Evolutionary conservation across 2,888 invertebrate species (phyloP).

Genomic region (Hylaea fasciaria): DNA sequence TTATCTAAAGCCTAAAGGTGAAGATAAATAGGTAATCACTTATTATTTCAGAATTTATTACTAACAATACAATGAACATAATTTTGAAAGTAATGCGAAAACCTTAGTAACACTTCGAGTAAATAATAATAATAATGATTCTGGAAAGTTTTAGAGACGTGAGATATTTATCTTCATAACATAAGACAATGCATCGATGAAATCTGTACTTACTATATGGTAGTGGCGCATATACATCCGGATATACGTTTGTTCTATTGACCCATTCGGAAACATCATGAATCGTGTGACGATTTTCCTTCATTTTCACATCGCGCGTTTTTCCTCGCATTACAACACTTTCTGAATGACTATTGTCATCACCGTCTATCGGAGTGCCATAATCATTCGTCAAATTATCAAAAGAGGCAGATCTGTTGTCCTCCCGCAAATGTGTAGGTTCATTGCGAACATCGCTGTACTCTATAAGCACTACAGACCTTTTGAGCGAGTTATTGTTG

Average conservation of each 20-base stretch:
- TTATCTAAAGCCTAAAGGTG: no score
- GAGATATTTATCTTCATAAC: not conserved
- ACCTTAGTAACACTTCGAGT: no score
- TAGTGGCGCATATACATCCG: conserved; percentile 90
- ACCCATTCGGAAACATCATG: conserved; percentile 74
- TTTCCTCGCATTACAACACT: conserved; percentile 56
- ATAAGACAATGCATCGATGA: conserved; percentile 1
- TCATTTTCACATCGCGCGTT: conserved; percentile 48
- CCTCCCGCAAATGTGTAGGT: conserved; percentile 14
- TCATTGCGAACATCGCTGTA: conserved; percentile 33
- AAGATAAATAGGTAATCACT: not conserved
- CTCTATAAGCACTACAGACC: conserved; percentile 35
- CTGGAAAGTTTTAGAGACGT: not conserved
- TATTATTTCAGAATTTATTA: not conserved
- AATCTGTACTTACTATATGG: conserved; percentile 89
- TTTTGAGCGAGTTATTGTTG: conserved; percentile 29
- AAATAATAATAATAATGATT: not conserved
- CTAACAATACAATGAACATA: no score
- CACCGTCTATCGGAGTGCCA: conserved; percentile 37
- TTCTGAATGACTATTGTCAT: conserved; percentile 43
- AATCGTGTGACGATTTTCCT: conserved; percentile 70
- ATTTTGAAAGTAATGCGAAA: no score
- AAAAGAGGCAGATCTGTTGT: conserved; percentile 30
- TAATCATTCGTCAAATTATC: conserved; percentile 32
- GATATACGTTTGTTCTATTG: conserved; percentile 85